phyloP scores from a whole-genome alignment of 2,888 invertebrate genomes.

The Diabrotica balteata region DNA sequence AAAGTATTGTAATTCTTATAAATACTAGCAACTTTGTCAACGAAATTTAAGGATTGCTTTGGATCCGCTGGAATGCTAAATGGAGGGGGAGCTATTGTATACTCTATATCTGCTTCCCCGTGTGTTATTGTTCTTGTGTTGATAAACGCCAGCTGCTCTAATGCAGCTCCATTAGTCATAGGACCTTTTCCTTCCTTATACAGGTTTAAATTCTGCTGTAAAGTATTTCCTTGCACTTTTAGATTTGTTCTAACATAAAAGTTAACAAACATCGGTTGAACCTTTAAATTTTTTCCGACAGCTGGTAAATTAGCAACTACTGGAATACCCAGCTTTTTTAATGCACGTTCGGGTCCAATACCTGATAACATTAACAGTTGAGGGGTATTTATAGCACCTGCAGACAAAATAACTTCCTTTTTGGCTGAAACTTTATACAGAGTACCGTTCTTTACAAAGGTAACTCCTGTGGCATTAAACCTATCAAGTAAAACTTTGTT shows the following conservation, averaged over 20 bases:
- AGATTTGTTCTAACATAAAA: conserved; percentile 20
- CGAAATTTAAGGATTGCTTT: conserved; percentile 1
- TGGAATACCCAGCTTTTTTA: conserved; percentile 67
- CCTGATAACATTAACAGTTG: conserved; percentile 88
- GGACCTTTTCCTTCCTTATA: conserved; percentile 19
- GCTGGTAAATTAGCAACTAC: conserved; percentile 70
- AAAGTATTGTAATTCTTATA: conserved; percentile 9
- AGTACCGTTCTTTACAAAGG: conserved; percentile 14
- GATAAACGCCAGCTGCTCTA: conserved; percentile 21
- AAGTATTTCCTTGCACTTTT: background rate
- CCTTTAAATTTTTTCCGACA: conserved; percentile 83
- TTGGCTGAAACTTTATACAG: conserved; percentile 64
- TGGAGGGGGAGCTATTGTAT: background rate
- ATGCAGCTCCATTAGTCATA: conserved; percentile 18
- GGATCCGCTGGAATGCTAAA: background rate
- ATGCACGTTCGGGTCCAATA: conserved; percentile 72
- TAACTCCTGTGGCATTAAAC: conserved; percentile 24
- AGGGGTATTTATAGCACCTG: conserved; percentile 85
- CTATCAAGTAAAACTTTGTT: conserved; percentile 12
- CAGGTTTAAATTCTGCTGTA: conserved; percentile 13
- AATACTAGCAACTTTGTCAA: background rate
- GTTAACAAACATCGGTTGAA: conserved; percentile 62
- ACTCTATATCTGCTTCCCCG: background rate
- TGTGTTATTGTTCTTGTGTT: conserved; percentile 18
- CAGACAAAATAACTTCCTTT: conserved; percentile 80